These are phyloP conservation scores for Sinonovacula constricta DNA, from an alignment of 1,140 invertebrate genomes.

Conservation along the genomic window DNA sequence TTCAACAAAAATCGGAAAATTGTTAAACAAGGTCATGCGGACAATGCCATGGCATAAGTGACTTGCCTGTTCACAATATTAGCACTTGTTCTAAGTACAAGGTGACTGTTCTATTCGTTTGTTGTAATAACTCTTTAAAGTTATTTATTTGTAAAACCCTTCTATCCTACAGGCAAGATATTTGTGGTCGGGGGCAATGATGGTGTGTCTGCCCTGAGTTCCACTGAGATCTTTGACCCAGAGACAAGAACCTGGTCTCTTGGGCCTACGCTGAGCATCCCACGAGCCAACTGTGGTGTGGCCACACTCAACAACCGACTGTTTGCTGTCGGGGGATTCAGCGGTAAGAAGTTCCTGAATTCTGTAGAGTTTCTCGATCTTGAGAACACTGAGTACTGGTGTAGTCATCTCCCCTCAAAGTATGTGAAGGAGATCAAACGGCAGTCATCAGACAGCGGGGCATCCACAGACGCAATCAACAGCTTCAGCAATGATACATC, in stretches of 20 bases:
- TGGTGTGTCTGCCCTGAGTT: constrained; percentile 84
- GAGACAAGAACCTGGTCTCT: constrained; percentile 87
- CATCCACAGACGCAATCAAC: neutral
- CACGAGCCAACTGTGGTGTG: constrained; percentile 94
- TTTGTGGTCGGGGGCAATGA: constrained; percentile 81
- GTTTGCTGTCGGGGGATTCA: constrained; percentile 92
- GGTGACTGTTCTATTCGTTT: too few relatives aligned
- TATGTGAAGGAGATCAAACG: neutral
- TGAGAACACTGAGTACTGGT: constrained; percentile 57
- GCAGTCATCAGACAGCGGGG: neutral
- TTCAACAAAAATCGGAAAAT: too few relatives aligned
- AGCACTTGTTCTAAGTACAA: too few relatives aligned
- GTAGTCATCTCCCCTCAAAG: constrained; percentile 7
- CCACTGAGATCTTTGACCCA: constrained; percentile 92
- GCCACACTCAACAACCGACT: constrained; percentile 83
- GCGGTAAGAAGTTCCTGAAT: constrained; percentile 88
- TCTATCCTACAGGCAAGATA: constrained; percentile 79
- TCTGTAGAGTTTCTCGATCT: constrained; percentile 84
- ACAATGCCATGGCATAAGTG: too few relatives aligned
- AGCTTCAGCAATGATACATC: too few relatives aligned
- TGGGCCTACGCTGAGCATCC: constrained; percentile 90
- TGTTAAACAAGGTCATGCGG: too few relatives aligned
- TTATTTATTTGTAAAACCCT: too few relatives aligned
- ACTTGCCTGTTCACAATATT: too few relatives aligned
- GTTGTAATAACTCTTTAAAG: too few relatives aligned